phyloP scores from a whole-genome alignment of 2,113 vertebrate genomes.

The Microcebus lehilahytsara region DNA sequence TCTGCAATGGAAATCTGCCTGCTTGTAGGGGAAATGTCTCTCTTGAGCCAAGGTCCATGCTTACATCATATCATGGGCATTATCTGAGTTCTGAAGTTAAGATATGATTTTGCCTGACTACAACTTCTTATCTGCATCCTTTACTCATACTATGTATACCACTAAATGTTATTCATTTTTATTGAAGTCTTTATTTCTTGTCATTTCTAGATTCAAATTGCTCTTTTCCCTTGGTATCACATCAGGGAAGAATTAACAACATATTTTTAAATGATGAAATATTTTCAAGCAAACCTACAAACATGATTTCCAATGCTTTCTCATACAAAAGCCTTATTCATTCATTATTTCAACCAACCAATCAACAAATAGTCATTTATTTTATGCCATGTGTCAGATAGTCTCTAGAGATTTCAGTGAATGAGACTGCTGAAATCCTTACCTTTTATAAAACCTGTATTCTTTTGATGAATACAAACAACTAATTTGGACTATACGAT shows the following conservation, averaged over 20 bases:
- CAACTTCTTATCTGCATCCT: not conserved
- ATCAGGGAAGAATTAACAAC: not conserved
- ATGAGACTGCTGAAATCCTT: not conserved
- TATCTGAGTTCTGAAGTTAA: not conserved
- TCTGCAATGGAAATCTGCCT: not conserved
- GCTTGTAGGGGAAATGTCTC: not conserved
- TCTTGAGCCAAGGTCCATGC: not conserved
- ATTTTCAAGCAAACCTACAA: not conserved
- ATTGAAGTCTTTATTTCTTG: not conserved
- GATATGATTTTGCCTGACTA: not conserved
- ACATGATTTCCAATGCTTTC: not conserved
- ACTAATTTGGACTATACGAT: not conserved
- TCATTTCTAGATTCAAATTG: not conserved
- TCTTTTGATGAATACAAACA: not conserved
- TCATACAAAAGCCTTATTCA: not conserved
- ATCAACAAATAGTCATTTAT: not conserved
- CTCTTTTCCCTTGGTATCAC: not conserved
- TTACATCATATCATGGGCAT: not conserved
- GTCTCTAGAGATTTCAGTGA: not conserved
- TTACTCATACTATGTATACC: not conserved
- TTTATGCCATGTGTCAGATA: not conserved
- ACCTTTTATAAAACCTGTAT: not conserved
- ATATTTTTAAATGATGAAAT: not conserved
- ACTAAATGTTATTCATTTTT: not conserved
- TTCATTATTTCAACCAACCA: not conserved